Base-by-base conservation (phyloP, 2,797 vertebrate species). In the Anolis apletophallus region DNA sequence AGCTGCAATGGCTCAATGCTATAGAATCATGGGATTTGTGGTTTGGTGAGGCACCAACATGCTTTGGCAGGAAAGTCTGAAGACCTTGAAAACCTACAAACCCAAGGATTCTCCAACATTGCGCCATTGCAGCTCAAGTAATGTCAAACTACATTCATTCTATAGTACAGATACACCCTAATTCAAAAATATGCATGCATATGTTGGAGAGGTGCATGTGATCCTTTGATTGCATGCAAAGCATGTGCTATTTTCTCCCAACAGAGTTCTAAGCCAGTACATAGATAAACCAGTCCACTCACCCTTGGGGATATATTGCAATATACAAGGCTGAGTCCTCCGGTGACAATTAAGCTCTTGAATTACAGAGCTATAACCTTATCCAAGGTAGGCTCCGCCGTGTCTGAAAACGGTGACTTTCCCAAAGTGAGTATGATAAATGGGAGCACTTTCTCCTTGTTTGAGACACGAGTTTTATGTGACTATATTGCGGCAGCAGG, bases 401-500 rank as follows among this genome's bases (percentile, higher is more conserved):
- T 67, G 88, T 83, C 80, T 91, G 86, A 85, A 91, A 91, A 81
- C 84, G 79, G 84, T 87, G 84, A 89, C 83, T 93, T 93, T 87
- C 71, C 87, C 77, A 87, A 16, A 81, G 61, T 71, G 50, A 88
- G 57, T 61, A 77, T 93, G 88, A 91, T 88, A 92, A 91, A 91
- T 90, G 84, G 89, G 91, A 90, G 83, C 36, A 89, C 59, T 91
- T 87, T 86, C 55, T 71, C 71, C 76, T 87, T 91, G 36, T 91
- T 93, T 94, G 87, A 94, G 80, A 93, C 85, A 85, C 83, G 75
- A 81, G 16, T 3, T 74, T 87, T 91, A 86, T 93, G 89, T 91
- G 87, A 93, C 89, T 89, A 94, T 92, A 91, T 84, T 89, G 83
- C 87, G 71, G 61, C 71, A 90, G 52, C 34, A 91, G 40, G 17